Percentiles rank a stretch among this genome's conserved stretches.
These are phyloP conservation scores for Smittia aterrima DNA, from an alignment of 2,888 invertebrate genomes.

Conservation along the genomic window DNA sequence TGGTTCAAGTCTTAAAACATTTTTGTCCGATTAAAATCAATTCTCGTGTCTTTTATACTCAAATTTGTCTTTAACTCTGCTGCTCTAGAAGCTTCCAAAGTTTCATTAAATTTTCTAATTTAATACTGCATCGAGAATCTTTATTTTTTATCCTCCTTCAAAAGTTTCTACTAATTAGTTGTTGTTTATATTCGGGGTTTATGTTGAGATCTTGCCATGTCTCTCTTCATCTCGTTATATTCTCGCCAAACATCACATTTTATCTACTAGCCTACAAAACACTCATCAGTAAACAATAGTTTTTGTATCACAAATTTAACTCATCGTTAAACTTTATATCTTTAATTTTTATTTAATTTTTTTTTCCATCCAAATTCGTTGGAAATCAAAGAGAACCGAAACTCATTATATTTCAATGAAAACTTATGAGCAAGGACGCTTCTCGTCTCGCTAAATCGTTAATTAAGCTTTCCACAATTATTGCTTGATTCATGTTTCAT, in stretches of 20 bases:
- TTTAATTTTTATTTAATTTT: neutral
- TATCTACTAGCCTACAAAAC: neutral
- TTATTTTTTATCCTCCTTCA: neutral
- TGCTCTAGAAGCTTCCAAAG: neutral
- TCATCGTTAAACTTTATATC: neutral
- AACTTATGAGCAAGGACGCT: no score
- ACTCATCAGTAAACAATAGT: neutral
- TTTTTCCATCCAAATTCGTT: slow-evolving; percentile 2
- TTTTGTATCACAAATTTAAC: slow-evolving; percentile 1
- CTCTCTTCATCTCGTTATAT: neutral
- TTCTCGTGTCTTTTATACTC: no score
- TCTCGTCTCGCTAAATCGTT: no score
- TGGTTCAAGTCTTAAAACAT: no score
- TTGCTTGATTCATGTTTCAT: no score
- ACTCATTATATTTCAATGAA: no score
- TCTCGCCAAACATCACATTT: neutral
- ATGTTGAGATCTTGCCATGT: neutral
- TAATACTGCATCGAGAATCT: neutral
- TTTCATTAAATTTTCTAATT: neutral
- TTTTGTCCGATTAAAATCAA: no score
- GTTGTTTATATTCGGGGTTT: neutral
- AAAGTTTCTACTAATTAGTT: slow-evolving; percentile 3
- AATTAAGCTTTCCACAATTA: no score
- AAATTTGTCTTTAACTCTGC: no score
- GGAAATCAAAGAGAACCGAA: neutral